Percentiles rank a stretch among this genome's conserved stretches.
These are phyloP conservation scores for Orthosia incerta DNA, from an alignment of 2,888 invertebrate genomes.

Conservation along the genomic window DNA sequence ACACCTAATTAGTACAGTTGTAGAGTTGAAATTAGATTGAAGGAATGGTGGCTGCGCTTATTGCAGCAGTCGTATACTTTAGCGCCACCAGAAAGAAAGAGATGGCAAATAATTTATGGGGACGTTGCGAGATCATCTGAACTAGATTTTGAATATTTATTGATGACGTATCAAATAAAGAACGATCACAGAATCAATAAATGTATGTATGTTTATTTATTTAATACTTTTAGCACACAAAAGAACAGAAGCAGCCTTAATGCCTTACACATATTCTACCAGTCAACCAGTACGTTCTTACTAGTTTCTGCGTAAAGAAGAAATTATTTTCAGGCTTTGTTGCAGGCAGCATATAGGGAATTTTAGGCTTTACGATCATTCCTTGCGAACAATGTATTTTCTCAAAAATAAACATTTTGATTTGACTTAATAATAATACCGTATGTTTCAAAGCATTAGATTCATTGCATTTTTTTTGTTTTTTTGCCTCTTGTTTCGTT, in stretches of 20 bases:
- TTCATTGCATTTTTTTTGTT: too few relatives aligned
- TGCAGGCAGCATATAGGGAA: too few relatives aligned
- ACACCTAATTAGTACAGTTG: conserved; percentile 52
- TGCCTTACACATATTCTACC: too few relatives aligned
- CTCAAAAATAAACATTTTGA: too few relatives aligned
- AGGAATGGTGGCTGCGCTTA: conserved; percentile 63
- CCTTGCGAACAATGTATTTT: too few relatives aligned
- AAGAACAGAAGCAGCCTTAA: too few relatives aligned
- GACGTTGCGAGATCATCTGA: conserved; percentile 64
- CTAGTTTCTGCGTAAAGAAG: background rate
- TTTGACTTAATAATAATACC: too few relatives aligned
- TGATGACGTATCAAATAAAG: conserved; percentile 9
- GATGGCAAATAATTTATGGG: conserved; percentile 40
- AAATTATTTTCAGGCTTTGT: too few relatives aligned
- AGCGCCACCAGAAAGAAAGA: conserved; percentile 56
- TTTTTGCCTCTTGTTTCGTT: too few relatives aligned
- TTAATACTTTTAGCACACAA: too few relatives aligned
- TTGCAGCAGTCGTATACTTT: conserved; percentile 66
- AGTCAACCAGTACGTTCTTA: background rate
- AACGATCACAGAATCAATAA: conserved; percentile 31
- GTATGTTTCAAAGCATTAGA: too few relatives aligned
- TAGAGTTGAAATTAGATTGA: conserved; percentile 48
- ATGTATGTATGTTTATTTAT: background rate
- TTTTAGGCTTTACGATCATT: too few relatives aligned
- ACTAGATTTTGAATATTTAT: conserved; percentile 39